Conservation (phyloP, 1,140 invertebrate species). For the Eriocheir sinensis region DNA sequence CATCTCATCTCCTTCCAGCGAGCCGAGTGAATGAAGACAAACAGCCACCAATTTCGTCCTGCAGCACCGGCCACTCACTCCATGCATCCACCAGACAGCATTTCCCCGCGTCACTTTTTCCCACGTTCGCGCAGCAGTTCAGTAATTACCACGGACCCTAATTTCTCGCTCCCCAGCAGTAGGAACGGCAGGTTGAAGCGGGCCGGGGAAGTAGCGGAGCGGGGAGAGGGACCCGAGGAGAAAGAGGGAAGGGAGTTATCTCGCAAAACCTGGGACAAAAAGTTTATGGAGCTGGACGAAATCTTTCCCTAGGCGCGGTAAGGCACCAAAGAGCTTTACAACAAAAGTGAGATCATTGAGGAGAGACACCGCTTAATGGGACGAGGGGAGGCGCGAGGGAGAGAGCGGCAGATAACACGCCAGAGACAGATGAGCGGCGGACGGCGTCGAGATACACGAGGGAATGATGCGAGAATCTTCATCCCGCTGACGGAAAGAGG, state of each 20-base stretch:
- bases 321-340: background rate
- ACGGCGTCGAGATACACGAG: background rate
- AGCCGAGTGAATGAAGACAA: no score
- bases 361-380: background rate
- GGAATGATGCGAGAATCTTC: no score
- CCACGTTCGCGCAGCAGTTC: background rate
- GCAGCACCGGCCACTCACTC: no score
- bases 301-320: background rate
- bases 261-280: background rate
- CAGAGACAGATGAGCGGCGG: background rate
- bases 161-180: background rate
- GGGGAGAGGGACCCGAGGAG: background rate
- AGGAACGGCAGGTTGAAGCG: no score
- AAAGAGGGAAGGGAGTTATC: background rate
- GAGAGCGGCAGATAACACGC: background rate
- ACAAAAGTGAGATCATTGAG: constrained; percentile 8
- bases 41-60: no score
- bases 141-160: background rate
- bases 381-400: background rate
- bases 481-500: background rate
- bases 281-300: background rate
- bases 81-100: no score
- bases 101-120: background rate
- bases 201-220: no score
- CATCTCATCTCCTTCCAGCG: no score